Percentiles rank a stretch among this genome's conserved stretches.
phyloP scores from a whole-genome alignment of 2,888 invertebrate species.

The Zonitis immaculata region DNA sequence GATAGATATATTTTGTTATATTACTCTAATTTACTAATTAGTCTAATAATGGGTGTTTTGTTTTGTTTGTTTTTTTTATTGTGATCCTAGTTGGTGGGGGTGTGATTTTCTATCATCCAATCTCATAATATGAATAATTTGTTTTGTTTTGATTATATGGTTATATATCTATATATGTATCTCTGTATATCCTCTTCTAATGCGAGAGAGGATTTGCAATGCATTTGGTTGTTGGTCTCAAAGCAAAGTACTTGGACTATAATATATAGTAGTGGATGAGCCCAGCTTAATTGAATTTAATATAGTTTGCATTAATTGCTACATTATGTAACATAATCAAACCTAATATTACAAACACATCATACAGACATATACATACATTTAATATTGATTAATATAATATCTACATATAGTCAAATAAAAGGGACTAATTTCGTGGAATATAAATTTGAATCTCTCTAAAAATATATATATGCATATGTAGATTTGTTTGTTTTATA shows the following conservation, averaged over 20 bases:
- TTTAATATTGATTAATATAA: background rate
- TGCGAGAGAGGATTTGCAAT: slow-evolving; percentile 40
- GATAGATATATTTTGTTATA: background rate
- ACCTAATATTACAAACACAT: slow-evolving; percentile 28
- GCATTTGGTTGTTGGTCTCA: slow-evolving; percentile 41
- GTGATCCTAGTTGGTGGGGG: no score
- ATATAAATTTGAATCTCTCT: background rate
- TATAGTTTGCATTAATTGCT: slow-evolving; percentile 44
- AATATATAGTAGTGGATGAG: no score
- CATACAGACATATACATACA: background rate
- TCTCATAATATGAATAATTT: no score
- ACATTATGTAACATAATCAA: slow-evolving; percentile 41
- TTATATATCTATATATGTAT: background rate
- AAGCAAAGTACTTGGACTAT: slow-evolving; percentile 36
- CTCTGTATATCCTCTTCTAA: slow-evolving; percentile 22
- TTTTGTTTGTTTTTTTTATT: no score
- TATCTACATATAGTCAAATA: background rate
- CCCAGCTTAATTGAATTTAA: slow-evolving; percentile 41
- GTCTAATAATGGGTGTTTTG: no score
- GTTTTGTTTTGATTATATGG: no score
- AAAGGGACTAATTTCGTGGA: background rate
- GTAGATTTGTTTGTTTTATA: no score
- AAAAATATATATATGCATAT: no score
- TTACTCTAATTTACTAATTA: slow-evolving; percentile 13
- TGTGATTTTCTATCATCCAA: background rate